Evolutionary conservation across 2,888 invertebrate species (phyloP).

Genomic region (Habrosyne pyritoides): DNA sequence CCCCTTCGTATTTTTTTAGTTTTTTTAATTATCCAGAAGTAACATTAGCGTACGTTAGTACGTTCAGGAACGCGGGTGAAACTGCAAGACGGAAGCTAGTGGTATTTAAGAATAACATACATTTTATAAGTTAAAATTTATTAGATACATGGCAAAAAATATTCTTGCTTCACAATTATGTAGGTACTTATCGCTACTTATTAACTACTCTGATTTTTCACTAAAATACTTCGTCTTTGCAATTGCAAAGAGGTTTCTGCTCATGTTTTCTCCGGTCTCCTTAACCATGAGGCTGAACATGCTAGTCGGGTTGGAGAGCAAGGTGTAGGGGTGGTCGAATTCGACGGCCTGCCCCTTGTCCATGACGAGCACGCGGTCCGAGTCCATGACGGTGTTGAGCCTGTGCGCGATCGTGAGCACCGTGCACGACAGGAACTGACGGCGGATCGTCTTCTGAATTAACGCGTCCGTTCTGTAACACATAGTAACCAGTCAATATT

Average conservation of each 20-base stretch:
- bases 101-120: too few relatives aligned
- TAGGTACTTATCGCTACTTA: slow-evolving; percentile 5
- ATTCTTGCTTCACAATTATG: not conserved
- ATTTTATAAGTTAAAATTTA: not conserved
- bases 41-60: too few relatives aligned
- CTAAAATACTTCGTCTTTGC: slow-evolving; percentile 64
- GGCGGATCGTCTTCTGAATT: slow-evolving; percentile 92
- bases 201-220: slow-evolving; percentile 33
- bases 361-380: slow-evolving; percentile 93
- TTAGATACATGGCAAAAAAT: not conserved
- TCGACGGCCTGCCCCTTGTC: slow-evolving; percentile 89
- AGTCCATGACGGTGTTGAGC: slow-evolving; percentile 95
- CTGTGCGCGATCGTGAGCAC: slow-evolving; percentile 96
- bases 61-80: too few relatives aligned
- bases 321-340: slow-evolving; percentile 86
- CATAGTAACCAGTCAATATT: not conserved
- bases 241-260: slow-evolving; percentile 53
- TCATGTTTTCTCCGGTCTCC: slow-evolving; percentile 84
- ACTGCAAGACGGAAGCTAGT: too few relatives aligned
- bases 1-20: too few relatives aligned
- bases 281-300: slow-evolving; percentile 86
- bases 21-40: too few relatives aligned
- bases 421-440: slow-evolving; percentile 90
- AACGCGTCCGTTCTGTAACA: slow-evolving; percentile 85
- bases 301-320: slow-evolving; percentile 84